A percentile compares a stretch with the other conserved stretches of the same genome.
phyloP scores from a whole-genome alignment of 2,888 invertebrate species.

The Drosophila picticornis region DNA sequence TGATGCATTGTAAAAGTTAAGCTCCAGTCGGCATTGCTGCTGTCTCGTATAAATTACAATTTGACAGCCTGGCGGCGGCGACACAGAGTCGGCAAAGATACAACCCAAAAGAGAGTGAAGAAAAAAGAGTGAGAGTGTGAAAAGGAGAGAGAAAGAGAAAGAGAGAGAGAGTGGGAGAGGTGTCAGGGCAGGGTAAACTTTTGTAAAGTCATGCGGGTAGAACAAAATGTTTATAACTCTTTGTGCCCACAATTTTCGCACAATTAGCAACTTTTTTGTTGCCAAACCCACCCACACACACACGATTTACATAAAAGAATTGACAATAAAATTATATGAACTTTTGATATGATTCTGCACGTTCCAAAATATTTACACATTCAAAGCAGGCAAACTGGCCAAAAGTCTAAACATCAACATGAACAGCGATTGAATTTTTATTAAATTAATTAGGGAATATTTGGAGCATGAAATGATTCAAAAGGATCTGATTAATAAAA shows the following conservation, averaged over 20 bases:
- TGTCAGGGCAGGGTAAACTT: conserved; percentile 1
- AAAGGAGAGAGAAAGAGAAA: background rate
- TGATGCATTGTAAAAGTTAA: conserved; percentile 80
- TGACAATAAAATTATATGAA: conserved; percentile 34
- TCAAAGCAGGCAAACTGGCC: background rate
- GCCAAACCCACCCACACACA: conserved; percentile 1
- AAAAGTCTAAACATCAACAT: conserved; percentile 46
- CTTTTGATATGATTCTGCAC: conserved; percentile 51
- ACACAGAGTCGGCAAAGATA: conserved; percentile 24
- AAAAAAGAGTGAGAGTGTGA: background rate
- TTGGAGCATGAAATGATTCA: background rate
- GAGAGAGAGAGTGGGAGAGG: background rate
- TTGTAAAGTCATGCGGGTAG: conserved; percentile 44
- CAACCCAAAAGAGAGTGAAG: background rate
- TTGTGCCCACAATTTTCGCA: conserved; percentile 64
- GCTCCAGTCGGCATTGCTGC: conserved; percentile 58
- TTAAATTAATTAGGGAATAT: conserved; percentile 36
- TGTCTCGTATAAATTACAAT: conserved; percentile 75
- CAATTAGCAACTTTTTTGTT: conserved; percentile 67
- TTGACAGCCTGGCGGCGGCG: conserved; percentile 58
- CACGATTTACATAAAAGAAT: conserved; percentile 57
- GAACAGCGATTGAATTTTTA: conserved; percentile 5
- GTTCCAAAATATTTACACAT: conserved; percentile 47
- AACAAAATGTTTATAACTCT: conserved; percentile 61
- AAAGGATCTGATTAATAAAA: background rate